Percentiles rank a stretch among this genome's conserved stretches.
phyloP scores from a whole-genome alignment of 2,888 invertebrate species.

The Dinocampus coccinellae region DNA sequence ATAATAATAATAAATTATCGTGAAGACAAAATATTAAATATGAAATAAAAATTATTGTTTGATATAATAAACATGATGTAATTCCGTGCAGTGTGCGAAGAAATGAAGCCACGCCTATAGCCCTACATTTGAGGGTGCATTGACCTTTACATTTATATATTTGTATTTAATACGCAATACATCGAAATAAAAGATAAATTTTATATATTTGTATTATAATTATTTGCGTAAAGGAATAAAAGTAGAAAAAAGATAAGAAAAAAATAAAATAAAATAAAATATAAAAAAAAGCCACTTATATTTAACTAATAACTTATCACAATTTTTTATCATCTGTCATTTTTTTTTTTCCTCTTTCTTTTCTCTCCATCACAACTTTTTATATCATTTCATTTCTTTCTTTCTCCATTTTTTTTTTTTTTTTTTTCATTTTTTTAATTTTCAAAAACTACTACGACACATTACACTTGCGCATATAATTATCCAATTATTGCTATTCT shows the following conservation, averaged over 20 bases:
- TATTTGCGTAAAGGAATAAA: no score
- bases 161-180: neutral
- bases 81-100: neutral
- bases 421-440: no score
- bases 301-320: neutral
- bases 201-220: neutral
- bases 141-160: conserved; percentile 38
- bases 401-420: no score
- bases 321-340: neutral
- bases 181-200: neutral
- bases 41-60: neutral
- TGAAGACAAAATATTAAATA: no score
- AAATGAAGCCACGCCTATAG: conserved; percentile 39
- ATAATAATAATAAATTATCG: no score
- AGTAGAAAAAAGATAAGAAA: no score
- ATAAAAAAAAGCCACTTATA: neutral
- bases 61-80: neutral
- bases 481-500: no score
- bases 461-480: no score
- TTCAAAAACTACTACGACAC: no score
- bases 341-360: neutral
- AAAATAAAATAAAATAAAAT: neutral
- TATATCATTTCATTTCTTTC: no score
- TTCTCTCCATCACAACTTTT: no score
- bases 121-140: conserved; percentile 43